A percentile compares a stretch with the other conserved stretches of the same genome.
phyloP scores from a whole-genome alignment of 1,140 invertebrate genomes.

The Papilio polytes region DNA sequence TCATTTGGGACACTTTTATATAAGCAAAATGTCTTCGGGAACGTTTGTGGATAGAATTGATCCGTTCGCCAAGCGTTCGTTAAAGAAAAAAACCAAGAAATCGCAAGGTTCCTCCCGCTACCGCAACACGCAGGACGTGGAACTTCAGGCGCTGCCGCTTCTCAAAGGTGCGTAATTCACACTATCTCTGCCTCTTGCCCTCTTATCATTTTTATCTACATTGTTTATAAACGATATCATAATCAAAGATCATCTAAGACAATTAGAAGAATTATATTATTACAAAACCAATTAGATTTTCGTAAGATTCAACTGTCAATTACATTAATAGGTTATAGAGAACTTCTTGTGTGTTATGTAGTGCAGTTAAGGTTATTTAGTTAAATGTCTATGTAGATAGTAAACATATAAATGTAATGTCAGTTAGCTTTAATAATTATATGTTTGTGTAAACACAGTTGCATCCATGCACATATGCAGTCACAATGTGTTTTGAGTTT shows the following conservation, averaged over 20 bases:
- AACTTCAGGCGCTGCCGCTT: slow-evolving; percentile 93
- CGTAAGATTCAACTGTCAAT: slow-evolving; percentile 29
- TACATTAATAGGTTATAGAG: neutral
- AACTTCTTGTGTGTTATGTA: slow-evolving; percentile 3
- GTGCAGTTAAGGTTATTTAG: slow-evolving; percentile 8
- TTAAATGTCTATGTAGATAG: neutral
- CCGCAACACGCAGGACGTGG: slow-evolving; percentile 94
- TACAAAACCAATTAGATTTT: slow-evolving; percentile 23
- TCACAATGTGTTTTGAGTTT: neutral
- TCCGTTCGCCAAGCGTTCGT: slow-evolving; percentile 95
- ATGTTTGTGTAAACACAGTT: slow-evolving; percentile 22
- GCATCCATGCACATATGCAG: neutral
- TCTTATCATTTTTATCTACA: slow-evolving; percentile 32
- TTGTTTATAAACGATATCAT: slow-evolving; percentile 34
- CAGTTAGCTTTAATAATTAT: slow-evolving; percentile 17
- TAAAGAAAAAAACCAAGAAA: slow-evolving; percentile 97
- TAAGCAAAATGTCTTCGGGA: slow-evolving; percentile 90
- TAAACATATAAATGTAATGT: neutral
- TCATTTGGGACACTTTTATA: slow-evolving; percentile 80
- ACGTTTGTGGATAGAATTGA: slow-evolving; percentile 97
- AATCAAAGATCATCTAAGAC: slow-evolving; percentile 31
- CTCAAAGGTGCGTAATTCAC: slow-evolving; percentile 90
- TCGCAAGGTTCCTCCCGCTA: slow-evolving; percentile 96
- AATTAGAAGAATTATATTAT: slow-evolving; percentile 9
- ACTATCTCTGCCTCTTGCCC: slow-evolving; percentile 25